Evolutionary conservation across 2,113 vertebrate species (phyloP).

Genomic region (Pseudorasbora parva): DNA sequence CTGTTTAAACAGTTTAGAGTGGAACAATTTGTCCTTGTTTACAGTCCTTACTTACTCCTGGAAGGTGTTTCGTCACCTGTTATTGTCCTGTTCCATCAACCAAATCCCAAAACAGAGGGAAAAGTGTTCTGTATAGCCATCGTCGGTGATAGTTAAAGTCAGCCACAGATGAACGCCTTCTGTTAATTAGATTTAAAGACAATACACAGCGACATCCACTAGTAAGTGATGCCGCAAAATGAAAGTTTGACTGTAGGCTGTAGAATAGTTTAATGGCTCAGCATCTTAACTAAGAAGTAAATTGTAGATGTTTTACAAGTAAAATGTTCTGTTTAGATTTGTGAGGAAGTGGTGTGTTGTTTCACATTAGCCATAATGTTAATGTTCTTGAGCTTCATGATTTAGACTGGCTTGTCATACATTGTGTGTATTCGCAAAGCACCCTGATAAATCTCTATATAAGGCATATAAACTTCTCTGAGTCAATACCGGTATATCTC

Average conservation of each 20-base stretch:
- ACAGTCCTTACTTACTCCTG: constrained; percentile 20
- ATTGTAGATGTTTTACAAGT: not conserved
- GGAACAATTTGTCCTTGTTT: constrained; percentile 46
- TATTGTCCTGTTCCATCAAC: constrained; percentile 32
- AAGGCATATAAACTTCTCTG: not conserved
- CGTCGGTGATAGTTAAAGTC: constrained; percentile 64
- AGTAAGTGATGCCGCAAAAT: constrained; percentile 46
- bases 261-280: not conserved
- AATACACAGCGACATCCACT: constrained; percentile 53
- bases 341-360: not conserved
- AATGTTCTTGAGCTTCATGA: not conserved
- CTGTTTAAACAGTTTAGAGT: constrained; percentile 35
- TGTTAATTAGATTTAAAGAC: constrained; percentile 62
- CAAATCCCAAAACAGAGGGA: constrained; percentile 14
- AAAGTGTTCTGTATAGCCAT: constrained; percentile 33
- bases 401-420: not conserved
- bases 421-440: not conserved
- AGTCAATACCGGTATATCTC: not conserved
- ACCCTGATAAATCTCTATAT: not conserved
- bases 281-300: constrained; percentile 6
- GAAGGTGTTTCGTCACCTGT: not conserved
- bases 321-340: not conserved
- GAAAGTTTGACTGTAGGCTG: constrained; percentile 19
- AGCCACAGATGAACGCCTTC: constrained; percentile 60
- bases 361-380: not conserved